Conservation (phyloP, 2,888 invertebrate species). For the Trissolcus japonicus region DNA sequence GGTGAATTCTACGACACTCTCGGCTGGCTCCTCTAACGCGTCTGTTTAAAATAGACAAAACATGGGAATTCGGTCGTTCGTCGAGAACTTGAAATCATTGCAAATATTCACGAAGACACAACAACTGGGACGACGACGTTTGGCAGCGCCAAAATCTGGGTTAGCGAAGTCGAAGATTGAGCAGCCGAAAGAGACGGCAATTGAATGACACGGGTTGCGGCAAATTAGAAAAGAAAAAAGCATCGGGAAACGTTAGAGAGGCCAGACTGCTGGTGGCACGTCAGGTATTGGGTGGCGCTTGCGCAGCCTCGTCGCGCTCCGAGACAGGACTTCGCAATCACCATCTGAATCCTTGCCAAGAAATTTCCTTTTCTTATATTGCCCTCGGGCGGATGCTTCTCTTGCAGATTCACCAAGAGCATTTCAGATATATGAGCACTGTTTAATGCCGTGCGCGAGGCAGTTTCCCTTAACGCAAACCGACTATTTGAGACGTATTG, state of each 20-base stretch:
- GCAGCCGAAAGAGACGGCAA: slow-evolving; percentile 4
- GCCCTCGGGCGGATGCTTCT: slow-evolving; percentile 46
- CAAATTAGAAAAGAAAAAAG: slow-evolving; percentile 28
- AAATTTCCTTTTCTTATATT: slow-evolving; percentile 55
- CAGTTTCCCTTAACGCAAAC: slow-evolving; percentile 65
- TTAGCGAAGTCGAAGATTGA: slow-evolving; percentile 17
- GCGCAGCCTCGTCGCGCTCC: slow-evolving; percentile 65
- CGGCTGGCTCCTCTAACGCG: slow-evolving; percentile 5
- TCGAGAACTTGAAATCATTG: slow-evolving; percentile 20
- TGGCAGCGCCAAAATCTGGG: slow-evolving; percentile 7
- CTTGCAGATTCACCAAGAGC: slow-evolving; percentile 50
- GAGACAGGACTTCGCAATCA: slow-evolving; percentile 74
- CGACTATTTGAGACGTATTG: slow-evolving; percentile 64
- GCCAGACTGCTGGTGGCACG: slow-evolving; percentile 5
- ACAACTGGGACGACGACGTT: slow-evolving; percentile 12
- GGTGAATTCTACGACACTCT: slow-evolving; percentile 13
- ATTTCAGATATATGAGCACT: slow-evolving; percentile 46
- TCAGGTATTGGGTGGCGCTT: slow-evolving; percentile 31
- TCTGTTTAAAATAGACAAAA: slow-evolving; percentile 41
- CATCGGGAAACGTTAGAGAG: slow-evolving; percentile 18
- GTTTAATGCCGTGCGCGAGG: slow-evolving; percentile 53
- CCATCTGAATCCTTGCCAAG: slow-evolving; percentile 73
- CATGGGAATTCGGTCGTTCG: slow-evolving; percentile 35
- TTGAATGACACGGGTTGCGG: slow-evolving; percentile 20
- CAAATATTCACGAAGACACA: slow-evolving; percentile 23